A percentile compares a stretch with the other conserved stretches of the same genome.
These are phyloP conservation scores for Petroica traversi DNA, from an alignment of 2,113 vertebrate species.

Conservation along the genomic window DNA sequence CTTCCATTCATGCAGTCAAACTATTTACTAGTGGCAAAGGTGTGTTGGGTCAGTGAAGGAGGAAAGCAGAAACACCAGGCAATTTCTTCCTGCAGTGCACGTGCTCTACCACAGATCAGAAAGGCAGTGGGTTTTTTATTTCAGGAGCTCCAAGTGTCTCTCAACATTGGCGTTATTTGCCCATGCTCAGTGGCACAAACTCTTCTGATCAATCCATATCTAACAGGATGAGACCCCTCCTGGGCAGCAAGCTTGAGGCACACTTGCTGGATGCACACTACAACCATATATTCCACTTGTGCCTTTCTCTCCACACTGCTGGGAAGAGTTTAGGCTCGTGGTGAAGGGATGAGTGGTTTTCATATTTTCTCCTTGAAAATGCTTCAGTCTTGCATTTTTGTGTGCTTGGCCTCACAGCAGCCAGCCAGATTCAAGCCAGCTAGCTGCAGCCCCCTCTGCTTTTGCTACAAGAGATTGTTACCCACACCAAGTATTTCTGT, in stretches of 20 bases:
- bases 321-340: background rate
- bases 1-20: background rate
- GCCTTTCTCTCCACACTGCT: background rate
- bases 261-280: background rate
- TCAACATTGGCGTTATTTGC: background rate
- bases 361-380: background rate
- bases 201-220: background rate
- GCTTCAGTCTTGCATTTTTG: background rate
- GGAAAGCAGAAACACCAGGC: background rate
- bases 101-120: background rate
- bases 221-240: background rate
- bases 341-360: background rate
- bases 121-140: background rate
- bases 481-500: background rate
- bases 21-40: background rate
- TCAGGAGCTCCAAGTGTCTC: background rate
- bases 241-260: background rate
- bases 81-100: background rate
- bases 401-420: background rate
- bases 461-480: background rate
- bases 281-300: background rate
- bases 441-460: background rate
- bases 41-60: background rate
- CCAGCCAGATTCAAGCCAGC: background rate
- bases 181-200: background rate